Percentiles rank a stretch among this genome's conserved stretches.
phyloP scores from a whole-genome alignment of 2,797 vertebrate species.

The Thamnophis elegans region DNA sequence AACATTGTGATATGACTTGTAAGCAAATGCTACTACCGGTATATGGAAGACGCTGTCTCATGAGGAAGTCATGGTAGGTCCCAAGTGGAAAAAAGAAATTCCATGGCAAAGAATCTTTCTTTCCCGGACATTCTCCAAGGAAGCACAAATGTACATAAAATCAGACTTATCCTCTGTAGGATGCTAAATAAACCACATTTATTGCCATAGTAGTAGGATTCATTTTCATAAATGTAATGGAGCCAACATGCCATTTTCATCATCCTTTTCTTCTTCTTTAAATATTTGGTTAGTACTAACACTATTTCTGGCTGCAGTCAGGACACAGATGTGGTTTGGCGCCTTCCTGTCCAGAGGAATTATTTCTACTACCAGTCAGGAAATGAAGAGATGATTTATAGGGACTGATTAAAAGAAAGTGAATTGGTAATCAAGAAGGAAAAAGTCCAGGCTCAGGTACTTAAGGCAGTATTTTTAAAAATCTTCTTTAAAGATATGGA shows the following conservation, averaged over 20 bases:
- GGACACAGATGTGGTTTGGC: not conserved
- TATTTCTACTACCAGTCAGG: not conserved
- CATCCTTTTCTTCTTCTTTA: not conserved
- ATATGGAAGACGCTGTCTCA: slow-evolving; percentile 53
- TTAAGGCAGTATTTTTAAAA: not conserved
- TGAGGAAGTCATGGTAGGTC: slow-evolving; percentile 70
- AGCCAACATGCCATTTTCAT: not conserved
- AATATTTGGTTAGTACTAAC: not conserved
- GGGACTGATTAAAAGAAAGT: not conserved
- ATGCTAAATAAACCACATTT: slow-evolving; percentile 59
- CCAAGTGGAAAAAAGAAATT: slow-evolving; percentile 60
- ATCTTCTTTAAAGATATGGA: not conserved
- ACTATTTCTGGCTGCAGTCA: not conserved
- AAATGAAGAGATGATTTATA: not conserved
- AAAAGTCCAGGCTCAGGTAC: not conserved
- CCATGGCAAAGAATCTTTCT: slow-evolving; percentile 69
- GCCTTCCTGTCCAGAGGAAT: not conserved
- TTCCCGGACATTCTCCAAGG: slow-evolving; percentile 72
- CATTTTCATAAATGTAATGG: not conserved
- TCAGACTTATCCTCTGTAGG: slow-evolving; percentile 63
- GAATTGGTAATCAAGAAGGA: not conserved
- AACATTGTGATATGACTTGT: slow-evolving; percentile 44
- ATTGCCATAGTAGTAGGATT: slow-evolving; percentile 57
- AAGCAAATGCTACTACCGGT: slow-evolving; percentile 49
- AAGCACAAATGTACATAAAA: slow-evolving; percentile 67